Evolutionary conservation across 2,888 invertebrate species (phyloP), one percentile per base, ranked within the genome.

Genomic region (Pristionchus entomophagus): DNA sequence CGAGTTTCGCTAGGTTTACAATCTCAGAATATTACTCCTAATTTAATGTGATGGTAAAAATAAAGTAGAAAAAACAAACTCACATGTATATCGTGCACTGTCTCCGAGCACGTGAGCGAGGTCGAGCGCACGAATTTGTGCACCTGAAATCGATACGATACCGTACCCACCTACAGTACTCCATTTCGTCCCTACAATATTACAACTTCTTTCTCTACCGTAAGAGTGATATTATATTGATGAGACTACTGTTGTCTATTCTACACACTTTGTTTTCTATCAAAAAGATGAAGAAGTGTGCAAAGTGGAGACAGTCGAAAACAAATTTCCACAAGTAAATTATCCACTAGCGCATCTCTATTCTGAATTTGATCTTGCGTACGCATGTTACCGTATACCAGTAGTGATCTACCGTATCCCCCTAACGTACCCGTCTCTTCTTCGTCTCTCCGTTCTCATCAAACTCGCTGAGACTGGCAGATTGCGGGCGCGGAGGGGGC

Each of bases 51-150:
- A n/a, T n/a, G n/a, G n/a, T n/a, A 19, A 51, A 19, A 51, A 51
- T 19, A 22, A 59, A 59, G 1, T n/a, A 59, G 14, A 10, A 12
- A 38, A 62, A 14, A 53, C 29, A 4, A 12, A 38, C 88, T 81
- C 56, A 88, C 89, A 84, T 87, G 82, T 56, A 90, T 89, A 81
- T 91, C 91, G 38, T 87, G 87, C 29, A 90, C 89, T 29, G 89
- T 90, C 86, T 91, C 91, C 10, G 89, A 81, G 69, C 91, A 91
- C 10, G 91, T 91, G n/a, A 91, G 84, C 0, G 91, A 91, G 2
- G 89, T 87, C 69, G 88, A 88, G 19, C 91, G 41, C 0, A 69
- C 78, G 81, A 91, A 89, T 80, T 88, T 78, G 59, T 87, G 87
- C 49, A 49, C 78, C 49, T 78, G 14, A 17, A 49, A n/a, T 62